Evolutionary conservation across 2,888 invertebrate species (phyloP), one percentile per base, ranked within the genome.

Genomic region (Atethmia centrago): DNA sequence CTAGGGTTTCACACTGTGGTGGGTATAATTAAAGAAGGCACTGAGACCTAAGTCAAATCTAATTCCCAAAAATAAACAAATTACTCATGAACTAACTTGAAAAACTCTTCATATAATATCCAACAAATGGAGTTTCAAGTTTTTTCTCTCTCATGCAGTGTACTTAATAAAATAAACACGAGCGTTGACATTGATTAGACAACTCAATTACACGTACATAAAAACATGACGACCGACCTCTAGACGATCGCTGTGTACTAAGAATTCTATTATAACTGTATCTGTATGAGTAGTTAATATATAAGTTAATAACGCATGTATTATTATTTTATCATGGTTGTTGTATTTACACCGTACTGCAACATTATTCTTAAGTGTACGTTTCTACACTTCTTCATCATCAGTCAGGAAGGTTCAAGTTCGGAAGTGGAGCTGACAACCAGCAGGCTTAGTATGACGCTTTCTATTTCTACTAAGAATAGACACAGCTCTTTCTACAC

Each of bases 131-230:
- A 61, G n/a, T 62, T n/a, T 19, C 31, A 36, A 61, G n/a, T 58
- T 49, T 58, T 51, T 10, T 42, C 45, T n/a, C 21, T 53, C 45
- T 2, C 21, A 28, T 40, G 47, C 3, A 56, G 25, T 76, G 66
- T 36, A 65, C 45, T 62, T 63, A 63, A 66, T 76, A 55, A 62
- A 80, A 58, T 66, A 67, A 68, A 77, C 25, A 5, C 10, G 36
- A 53, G 19, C 16, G 25, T 61, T 66, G 56, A 62, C 59, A 66
- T 16, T 74, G 69, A 83, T 78, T 65, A 61, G 53, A 51, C 31
- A 72, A 64, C 63, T 65, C 63, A 78, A 72, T 82, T 84, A 71
- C 40, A 42, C 31, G 5, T 19, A 47, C n/a, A 42, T 64, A 51
- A 36, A 62, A 55, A 70, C 14, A 16, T 45, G 36, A 47, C 62